These are phyloP conservation scores for Mnemiopsis leidyi DNA, from an alignment of 37 sponge, comb jelly and placozoan genomes.

Conservation along the genomic window DNA sequence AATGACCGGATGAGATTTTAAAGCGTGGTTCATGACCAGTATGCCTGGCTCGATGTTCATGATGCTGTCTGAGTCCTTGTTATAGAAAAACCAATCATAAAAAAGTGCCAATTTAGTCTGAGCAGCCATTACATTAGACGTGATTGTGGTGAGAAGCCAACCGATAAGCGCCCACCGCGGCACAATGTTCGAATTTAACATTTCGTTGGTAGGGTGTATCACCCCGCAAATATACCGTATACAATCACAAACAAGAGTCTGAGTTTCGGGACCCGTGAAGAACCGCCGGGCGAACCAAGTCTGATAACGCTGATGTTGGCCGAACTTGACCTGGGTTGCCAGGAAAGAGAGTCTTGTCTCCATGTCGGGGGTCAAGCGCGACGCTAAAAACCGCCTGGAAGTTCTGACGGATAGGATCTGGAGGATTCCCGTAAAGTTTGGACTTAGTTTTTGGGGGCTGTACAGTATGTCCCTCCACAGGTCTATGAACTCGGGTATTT, in stretches of 20 bases:
- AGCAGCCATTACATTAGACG: conserved; percentile 74
- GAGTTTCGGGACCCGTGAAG: conserved; percentile 79
- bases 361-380: conserved; percentile 85
- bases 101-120: conserved; percentile 91
- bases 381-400: conserved; percentile 81
- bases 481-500: conserved; percentile 84
- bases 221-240: conserved; percentile 94
- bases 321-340: conserved; percentile 91
- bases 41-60: conserved; percentile 99
- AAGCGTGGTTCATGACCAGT: conserved; percentile 90
- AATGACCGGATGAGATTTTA: conserved; percentile 79
- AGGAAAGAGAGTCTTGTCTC: conserved; percentile 92
- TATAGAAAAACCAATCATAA: conserved; percentile 93
- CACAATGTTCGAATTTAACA: conserved; percentile 86
- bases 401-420: conserved; percentile 81
- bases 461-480: conserved; percentile 86
- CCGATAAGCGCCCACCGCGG: conserved; percentile 97
- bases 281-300: conserved; percentile 69
- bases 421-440: conserved; percentile 77
- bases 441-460: conserved; percentile 77
- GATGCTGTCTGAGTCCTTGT: conserved; percentile 84
- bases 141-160: conserved; percentile 82
- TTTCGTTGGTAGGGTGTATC: conserved; percentile 96
- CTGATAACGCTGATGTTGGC: conserved; percentile 85
- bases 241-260: conserved; percentile 78